Base-by-base conservation (phyloP, 2,888 invertebrate genomes). In the Rhagium mordax region DNA sequence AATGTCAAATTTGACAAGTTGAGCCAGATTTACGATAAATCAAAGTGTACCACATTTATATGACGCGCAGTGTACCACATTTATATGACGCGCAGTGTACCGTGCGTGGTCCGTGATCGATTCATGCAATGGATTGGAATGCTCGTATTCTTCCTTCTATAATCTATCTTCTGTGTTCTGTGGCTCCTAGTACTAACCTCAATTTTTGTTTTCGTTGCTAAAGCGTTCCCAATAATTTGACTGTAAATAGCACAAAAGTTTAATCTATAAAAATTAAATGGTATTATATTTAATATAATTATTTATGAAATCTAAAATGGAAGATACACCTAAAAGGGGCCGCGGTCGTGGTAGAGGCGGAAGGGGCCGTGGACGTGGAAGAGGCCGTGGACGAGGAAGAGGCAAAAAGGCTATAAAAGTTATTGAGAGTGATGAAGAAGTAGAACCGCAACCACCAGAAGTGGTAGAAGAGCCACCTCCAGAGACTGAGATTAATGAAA, bases 291-390 rank as follows among this genome's bases (percentile, higher is more conserved):
- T 29, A 18, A 51, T 16, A 59, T 33, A n/a, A 53, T 10, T 15
- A 57, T 57, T 57, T 78, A 75, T 77, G 75, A 77, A 77, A 66
- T 67, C 75, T 80, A 82, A 84, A 77, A 89, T 89, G 89, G 89
- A 90, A 72, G 89, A 90, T 81, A 80, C 84, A n/a, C 84, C 87
- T 29, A 88, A 88, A 80, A 91, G 93, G 83, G 92, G 93, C 83
- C 91, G 95, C 68, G 94, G 94, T 18, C 89, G 95, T 81, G 93
- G 94, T 60, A 90, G 95, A 33, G 95, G 95, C n/a, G 94, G 95
- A 33, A 90, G 95, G 41, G 94, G 94, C 21, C 91, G 95, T 33
- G 94, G 95, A 66, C 90, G 95, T 75, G 94, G 94, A 47, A 88
- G 94, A 61, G 94, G 93, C n/a, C 86, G 92, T 71, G 92, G 93